A percentile compares a stretch with the other conserved stretches of the same genome.
Evolutionary conservation across 2,888 invertebrate genomes (phyloP).

Genomic region (Electrophaes corylata): DNA sequence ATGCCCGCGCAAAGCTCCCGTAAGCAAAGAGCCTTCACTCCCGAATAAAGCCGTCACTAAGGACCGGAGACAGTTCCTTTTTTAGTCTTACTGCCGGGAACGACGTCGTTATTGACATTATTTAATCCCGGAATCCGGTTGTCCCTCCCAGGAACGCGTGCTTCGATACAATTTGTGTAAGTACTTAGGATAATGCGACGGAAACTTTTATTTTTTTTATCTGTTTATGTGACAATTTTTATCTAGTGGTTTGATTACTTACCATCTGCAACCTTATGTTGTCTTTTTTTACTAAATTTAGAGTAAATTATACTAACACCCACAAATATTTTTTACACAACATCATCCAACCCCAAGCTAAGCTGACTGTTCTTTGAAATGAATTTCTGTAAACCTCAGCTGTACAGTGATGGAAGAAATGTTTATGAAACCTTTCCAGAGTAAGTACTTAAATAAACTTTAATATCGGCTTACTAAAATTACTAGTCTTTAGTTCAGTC

Average conservation of each 20-base stretch:
- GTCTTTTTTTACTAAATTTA: no score
- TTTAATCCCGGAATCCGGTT: constrained; percentile 39
- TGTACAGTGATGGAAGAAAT: no score
- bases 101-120: constrained; percentile 43
- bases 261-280: no score
- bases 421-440: no score
- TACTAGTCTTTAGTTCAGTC: no score
- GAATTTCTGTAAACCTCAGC: no score
- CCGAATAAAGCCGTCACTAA: constrained; percentile 28
- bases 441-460: no score
- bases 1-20: background rate
- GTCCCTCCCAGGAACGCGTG: constrained; percentile 26
- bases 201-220: constrained; percentile 14
- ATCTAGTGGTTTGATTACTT: background rate
- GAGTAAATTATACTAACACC: no score
- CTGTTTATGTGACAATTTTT: background rate
- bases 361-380: no score
- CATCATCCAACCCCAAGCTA: no score
- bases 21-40: constrained; percentile 1
- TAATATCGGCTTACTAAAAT: no score
- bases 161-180: constrained; percentile 18
- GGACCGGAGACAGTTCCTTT: constrained; percentile 30
- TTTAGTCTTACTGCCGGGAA: constrained; percentile 28
- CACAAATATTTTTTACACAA: no score
- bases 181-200: background rate